These are phyloP conservation scores for Spheniscus mendiculus DNA, from an alignment of 2,113 vertebrate species.

Conservation along the genomic window DNA sequence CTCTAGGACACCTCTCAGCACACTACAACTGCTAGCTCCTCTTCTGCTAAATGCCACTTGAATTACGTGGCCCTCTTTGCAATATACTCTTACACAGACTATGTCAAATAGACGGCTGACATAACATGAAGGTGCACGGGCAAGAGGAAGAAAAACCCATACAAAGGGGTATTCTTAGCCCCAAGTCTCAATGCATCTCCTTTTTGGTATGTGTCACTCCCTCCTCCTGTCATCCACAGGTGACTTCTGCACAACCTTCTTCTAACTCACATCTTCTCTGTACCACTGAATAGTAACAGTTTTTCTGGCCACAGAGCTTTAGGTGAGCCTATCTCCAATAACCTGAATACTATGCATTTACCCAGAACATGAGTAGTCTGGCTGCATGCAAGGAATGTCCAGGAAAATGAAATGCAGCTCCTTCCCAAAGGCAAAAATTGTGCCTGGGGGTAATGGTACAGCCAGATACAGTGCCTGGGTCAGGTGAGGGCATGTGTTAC, in stretches of 20 bases:
- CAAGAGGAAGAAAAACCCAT: background rate
- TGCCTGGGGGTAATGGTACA: background rate
- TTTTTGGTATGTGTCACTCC: background rate
- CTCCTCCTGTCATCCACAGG: background rate
- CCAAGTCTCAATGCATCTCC: background rate
- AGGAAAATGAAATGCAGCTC: background rate
- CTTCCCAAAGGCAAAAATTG: background rate
- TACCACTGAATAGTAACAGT: background rate
- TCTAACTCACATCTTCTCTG: background rate
- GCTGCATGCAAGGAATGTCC: background rate
- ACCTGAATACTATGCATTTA: background rate
- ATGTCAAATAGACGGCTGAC: background rate
- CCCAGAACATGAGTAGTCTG: background rate
- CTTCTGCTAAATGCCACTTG: background rate
- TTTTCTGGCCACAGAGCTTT: background rate
- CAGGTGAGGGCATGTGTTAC: background rate
- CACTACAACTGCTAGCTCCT: background rate
- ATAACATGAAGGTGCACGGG: background rate
- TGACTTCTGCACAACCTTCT: background rate
- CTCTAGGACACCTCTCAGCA: background rate
- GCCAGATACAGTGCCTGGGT: background rate
- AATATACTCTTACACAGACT: background rate
- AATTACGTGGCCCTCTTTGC: accelerated
- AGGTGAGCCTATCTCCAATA: background rate
- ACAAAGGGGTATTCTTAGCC: background rate